Base-by-base conservation (phyloP, 2,888 invertebrate genomes). In the Cancer borealis region DNA sequence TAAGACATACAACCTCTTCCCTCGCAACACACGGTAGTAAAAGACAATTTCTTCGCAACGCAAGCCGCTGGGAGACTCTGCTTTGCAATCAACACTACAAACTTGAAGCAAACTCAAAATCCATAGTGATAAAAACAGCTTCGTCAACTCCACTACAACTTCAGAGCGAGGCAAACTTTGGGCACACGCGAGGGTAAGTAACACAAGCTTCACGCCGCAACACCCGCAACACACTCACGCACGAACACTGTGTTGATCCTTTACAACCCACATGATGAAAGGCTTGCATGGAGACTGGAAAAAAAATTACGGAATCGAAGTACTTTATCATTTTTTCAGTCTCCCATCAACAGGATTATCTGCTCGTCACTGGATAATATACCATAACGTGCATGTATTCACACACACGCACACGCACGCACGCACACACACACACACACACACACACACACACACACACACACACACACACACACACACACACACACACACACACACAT, bases 391-490 rank as follows among this genome's bases (percentile, higher is more conserved):
- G n/a, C 66, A 66, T n/a, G 79, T n/a, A 79, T 21, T 17, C 79
- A 79, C 79, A 79, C 79, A 79, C 79, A 79, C 79, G 12, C 79
- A 79, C 79, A 79, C 79, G 30, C 79, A 79, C 79, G 30, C 79
- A 79, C 79, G 30, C 79, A 79, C 79, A 79, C 79, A 79, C 79
- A 26, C 79, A 79, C 30, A 79, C 79, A 79, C 73, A 73, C 73
- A 73, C 73, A 73, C 66, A 66, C 66, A 66, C 66, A 66, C 66
- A 66, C 66, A 66, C 66, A 66, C 66, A 66, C 66, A 66, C 66
- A 66, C 66, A 66, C 66, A 66, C 66, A 66, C 66, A 66, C 66
- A 66, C 66, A 2, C 66, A 66, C 66, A 66, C 66, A 66, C 66
- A 66, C 66, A 66, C 66, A 66, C 66, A 66, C 49, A 49, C 49